Evolutionary conservation across 2,888 invertebrate genomes (phyloP).

Genomic region (Bombylius discolor): DNA sequence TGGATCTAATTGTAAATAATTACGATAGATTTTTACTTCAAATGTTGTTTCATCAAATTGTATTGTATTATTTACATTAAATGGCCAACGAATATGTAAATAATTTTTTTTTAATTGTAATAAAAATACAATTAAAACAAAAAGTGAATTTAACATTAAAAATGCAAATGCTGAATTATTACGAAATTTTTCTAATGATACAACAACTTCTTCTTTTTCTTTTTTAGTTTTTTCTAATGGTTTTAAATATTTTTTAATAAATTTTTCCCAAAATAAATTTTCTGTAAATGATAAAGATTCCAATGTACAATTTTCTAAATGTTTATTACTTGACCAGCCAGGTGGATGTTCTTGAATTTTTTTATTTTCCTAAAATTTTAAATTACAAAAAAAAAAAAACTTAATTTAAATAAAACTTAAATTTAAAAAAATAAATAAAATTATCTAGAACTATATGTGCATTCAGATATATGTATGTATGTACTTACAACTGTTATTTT

Average conservation of each 20-base stretch:
- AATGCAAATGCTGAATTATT: constrained; percentile 57
- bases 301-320: constrained; percentile 50
- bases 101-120: constrained; percentile 59
- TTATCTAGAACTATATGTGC: too few species aligned
- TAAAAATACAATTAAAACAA: constrained; percentile 59
- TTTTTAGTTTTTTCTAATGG: constrained; percentile 49
- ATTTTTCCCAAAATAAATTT: constrained; percentile 60
- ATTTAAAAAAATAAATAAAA: too few species aligned
- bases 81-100: constrained; percentile 55
- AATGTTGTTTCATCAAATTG: constrained; percentile 35
- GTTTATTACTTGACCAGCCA: constrained; percentile 56
- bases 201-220: constrained; percentile 39
- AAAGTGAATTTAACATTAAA: constrained; percentile 64
- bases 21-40: constrained; percentile 42
- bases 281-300: constrained; percentile 53
- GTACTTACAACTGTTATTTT: too few species aligned
- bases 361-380: background rate
- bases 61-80: constrained; percentile 43
- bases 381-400: background rate
- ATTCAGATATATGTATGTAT: too few species aligned
- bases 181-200: constrained; percentile 37
- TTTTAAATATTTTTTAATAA: constrained; percentile 61
- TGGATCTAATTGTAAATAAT: constrained; percentile 54
- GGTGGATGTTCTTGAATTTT: constrained; percentile 18
- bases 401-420: background rate